A percentile compares a stretch with the other conserved stretches of the same genome.
These are phyloP conservation scores for Vimba vimba DNA, from an alignment of 2,113 vertebrate genomes.

Conservation along the genomic window DNA sequence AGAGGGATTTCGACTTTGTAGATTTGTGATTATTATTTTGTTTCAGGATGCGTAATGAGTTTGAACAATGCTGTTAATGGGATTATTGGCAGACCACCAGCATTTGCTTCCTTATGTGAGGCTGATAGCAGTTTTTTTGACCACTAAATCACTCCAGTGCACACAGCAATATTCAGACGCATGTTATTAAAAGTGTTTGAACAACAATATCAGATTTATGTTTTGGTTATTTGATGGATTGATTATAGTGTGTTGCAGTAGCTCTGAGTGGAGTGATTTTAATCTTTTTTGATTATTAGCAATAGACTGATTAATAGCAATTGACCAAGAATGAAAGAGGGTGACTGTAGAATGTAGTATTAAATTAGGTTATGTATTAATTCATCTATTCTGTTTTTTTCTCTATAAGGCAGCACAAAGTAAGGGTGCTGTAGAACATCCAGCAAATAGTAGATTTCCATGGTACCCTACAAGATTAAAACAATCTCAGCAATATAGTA, in stretches of 20 bases:
- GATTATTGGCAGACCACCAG: slow-evolving; percentile 79
- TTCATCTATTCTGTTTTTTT: not conserved
- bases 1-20: slow-evolving; percentile 75
- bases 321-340: not conserved
- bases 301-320: not conserved
- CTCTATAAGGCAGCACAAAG: not conserved
- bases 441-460: not conserved
- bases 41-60: slow-evolving; percentile 79
- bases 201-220: slow-evolving; percentile 80
- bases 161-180: slow-evolving; percentile 79
- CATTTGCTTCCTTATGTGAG: slow-evolving; percentile 68
- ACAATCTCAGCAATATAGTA: not conserved
- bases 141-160: slow-evolving; percentile 77
- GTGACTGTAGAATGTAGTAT: slow-evolving; percentile 5
- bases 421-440: not conserved
- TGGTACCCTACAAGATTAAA: not conserved
- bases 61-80: slow-evolving; percentile 82
- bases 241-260: slow-evolving; percentile 69
- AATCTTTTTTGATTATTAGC: slow-evolving; percentile 77
- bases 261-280: slow-evolving; percentile 68
- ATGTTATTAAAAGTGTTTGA: slow-evolving; percentile 78
- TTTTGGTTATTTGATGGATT: slow-evolving; percentile 77
- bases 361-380: not conserved
- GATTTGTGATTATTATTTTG: slow-evolving; percentile 77
- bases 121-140: slow-evolving; percentile 73